These are phyloP conservation scores for Amiota minor DNA, from an alignment of 2,888 invertebrate genomes.

Conservation along the genomic window DNA sequence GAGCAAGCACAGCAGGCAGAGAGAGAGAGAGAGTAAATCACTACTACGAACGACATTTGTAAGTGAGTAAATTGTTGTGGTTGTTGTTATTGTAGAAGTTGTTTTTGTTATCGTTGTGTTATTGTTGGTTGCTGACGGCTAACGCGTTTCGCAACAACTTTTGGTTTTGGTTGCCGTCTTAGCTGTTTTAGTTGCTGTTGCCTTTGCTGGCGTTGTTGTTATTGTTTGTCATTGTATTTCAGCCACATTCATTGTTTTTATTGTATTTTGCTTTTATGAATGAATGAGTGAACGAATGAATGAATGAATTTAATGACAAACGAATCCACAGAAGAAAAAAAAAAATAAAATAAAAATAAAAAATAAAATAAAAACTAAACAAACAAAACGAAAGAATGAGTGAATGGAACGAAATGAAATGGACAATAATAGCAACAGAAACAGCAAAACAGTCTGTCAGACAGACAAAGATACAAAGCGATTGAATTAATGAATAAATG, in stretches of 20 bases:
- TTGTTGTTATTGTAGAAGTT: neutral
- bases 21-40: too few species aligned
- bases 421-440: neutral
- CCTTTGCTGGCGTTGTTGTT: neutral
- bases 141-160: constrained; percentile 38
- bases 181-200: too few species aligned
- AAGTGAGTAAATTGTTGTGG: neutral
- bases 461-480: neutral
- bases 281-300: constrained; percentile 30
- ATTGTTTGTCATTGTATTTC: neutral
- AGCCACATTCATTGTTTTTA: neutral
- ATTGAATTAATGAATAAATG: constrained; percentile 21
- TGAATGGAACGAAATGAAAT: constrained; percentile 10
- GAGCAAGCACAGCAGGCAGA: too few species aligned
- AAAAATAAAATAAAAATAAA: constrained; percentile 14
- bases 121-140: constrained; percentile 14
- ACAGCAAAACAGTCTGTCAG: neutral
- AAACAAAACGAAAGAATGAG: constrained; percentile 40
- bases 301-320: constrained; percentile 5
- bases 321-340: neutral
- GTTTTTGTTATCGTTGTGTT: constrained; percentile 4
- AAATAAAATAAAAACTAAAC: neutral
- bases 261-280: constrained; percentile 10
- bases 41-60: neutral
- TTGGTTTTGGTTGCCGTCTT: constrained; percentile 13